A percentile compares a stretch with the other conserved stretches of the same genome.
These are phyloP conservation scores for Tachuris rubrigastra DNA, from an alignment of 2,113 vertebrate genomes.

Conservation along the genomic window DNA sequence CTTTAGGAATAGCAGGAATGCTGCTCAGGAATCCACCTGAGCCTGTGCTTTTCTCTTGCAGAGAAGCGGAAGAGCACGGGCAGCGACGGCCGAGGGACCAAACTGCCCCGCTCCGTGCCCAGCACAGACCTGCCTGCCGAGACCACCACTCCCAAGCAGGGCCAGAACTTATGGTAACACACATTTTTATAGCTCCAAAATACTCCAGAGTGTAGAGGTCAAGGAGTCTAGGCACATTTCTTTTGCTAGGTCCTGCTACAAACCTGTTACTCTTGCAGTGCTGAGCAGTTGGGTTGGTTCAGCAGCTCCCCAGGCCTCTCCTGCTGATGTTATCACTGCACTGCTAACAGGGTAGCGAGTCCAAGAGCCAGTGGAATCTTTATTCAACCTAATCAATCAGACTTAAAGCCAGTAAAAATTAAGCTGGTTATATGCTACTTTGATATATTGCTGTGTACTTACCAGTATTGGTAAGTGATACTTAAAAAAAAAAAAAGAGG, in stretches of 20 bases:
- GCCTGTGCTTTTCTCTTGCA: slow-evolving; percentile 48
- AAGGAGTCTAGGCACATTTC: background rate
- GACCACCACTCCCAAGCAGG: slow-evolving; percentile 90
- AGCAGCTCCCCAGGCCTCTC: background rate
- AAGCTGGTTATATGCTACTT: background rate
- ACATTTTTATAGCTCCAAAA: background rate
- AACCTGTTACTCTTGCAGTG: background rate
- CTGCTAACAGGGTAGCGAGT: background rate
- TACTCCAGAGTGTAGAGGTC: background rate
- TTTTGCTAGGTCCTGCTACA: background rate
- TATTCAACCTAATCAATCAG: background rate
- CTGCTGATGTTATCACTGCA: background rate
- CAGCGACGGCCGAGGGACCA: slow-evolving; percentile 73
- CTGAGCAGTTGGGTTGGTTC: background rate
- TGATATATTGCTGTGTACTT: background rate
- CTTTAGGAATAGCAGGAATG: background rate
- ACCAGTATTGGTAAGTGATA: background rate
- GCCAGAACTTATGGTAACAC: slow-evolving; percentile 93
- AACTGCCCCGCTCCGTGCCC: slow-evolving; percentile 66
- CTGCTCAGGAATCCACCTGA: background rate
- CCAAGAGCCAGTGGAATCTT: background rate
- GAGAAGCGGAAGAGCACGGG: slow-evolving; percentile 74
- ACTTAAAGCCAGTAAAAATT: background rate
- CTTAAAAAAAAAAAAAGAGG: background rate
- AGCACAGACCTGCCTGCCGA: slow-evolving; percentile 78